Conservation (phyloP, 2,113 vertebrate genomes). For the Prunella himalayana region DNA sequence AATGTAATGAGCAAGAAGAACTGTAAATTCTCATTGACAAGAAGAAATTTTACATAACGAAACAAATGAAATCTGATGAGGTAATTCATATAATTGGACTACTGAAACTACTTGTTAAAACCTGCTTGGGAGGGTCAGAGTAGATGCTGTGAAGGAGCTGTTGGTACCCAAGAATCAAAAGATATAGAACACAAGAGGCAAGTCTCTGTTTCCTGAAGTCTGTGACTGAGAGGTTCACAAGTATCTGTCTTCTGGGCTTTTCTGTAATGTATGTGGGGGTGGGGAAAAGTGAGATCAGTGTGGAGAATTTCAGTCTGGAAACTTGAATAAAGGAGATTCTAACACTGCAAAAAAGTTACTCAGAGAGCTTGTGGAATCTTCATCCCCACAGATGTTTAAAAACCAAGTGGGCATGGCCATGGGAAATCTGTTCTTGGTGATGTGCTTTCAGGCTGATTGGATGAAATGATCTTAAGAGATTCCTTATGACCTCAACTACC, state of each 20-base stretch:
- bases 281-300: background rate
- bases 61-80: background rate
- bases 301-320: background rate
- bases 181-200: background rate
- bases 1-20: background rate
- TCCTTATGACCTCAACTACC: background rate
- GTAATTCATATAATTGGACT: background rate
- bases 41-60: background rate
- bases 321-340: background rate
- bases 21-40: background rate
- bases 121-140: background rate
- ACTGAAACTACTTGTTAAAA: background rate
- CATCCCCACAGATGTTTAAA: background rate
- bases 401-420: background rate
- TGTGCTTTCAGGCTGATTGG: background rate
- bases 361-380: background rate
- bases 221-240: background rate
- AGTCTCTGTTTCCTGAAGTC: background rate
- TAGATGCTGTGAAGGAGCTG: background rate
- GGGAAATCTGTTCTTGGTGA: background rate
- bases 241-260: background rate
- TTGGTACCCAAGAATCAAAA: background rate
- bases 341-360: background rate
- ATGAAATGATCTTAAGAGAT: background rate
- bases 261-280: rapidly evolving